These are phyloP conservation scores for Pseudorasbora parva DNA, from an alignment of 2,113 vertebrate genomes.

Conservation along the genomic window DNA sequence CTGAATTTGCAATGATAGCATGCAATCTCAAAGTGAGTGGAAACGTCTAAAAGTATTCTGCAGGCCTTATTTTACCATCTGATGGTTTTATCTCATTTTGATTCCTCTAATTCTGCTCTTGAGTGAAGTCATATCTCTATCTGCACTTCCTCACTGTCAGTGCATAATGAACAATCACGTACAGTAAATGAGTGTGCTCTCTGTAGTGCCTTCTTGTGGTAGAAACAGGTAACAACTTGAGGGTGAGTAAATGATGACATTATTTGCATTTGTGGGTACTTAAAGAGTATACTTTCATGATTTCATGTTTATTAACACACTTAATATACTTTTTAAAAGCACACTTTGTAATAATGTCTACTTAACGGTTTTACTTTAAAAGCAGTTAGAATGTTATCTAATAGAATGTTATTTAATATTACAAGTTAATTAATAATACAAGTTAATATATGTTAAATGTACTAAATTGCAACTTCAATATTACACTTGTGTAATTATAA, in stretches of 20 bases:
- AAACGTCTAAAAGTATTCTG: not conserved
- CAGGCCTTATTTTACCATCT: not conserved
- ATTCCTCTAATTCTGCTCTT: conserved; percentile 18
- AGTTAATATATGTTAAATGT: no score
- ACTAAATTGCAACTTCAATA: no score
- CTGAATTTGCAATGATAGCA: not conserved
- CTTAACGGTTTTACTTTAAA: no score
- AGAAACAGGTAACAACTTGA: not conserved
- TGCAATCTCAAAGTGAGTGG: not conserved
- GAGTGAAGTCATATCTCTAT: not conserved
- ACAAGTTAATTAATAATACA: no score
- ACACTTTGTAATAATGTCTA: not conserved
- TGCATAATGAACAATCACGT: not conserved
- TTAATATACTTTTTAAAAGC: not conserved
- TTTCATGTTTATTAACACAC: not conserved
- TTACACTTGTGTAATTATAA: no score
- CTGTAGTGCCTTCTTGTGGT: conserved; percentile 26
- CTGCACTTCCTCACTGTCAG: conserved; percentile 11
- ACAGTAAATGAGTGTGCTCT: not conserved
- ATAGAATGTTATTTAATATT: no score
- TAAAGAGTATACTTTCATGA: no score
- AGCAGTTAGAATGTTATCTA: no score
- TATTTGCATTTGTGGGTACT: no score
- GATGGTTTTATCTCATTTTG: conserved; percentile 4
- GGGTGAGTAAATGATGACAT: no score